Base-by-base conservation (phyloP, 2,797 vertebrate genomes). In the Monodelphis domestica region DNA sequence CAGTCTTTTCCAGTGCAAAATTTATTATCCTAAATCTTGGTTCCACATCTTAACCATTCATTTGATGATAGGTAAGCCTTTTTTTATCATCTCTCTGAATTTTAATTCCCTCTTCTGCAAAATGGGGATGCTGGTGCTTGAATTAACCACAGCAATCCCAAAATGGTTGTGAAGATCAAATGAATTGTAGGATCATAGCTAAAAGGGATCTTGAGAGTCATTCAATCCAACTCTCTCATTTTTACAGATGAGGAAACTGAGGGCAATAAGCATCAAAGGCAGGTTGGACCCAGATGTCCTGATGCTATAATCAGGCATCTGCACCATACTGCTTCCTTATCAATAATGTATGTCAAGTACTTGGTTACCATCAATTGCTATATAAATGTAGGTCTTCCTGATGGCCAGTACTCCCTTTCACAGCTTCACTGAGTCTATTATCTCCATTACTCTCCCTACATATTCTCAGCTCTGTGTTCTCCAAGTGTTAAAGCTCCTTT, bases 391-490 rank as follows among this genome's bases (percentile, higher is more conserved):
- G 38, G n/a, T 70, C n/a, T 70, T 70, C 17, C 63, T 38, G 15
- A 38, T 38, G n/a, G 63, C 17, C n/a, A 70, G 88, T 59, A n/a
- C 53, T 84, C 51, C 51, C 53, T 1, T 26, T 63, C 93, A 45
- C 1, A 45, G 78, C 89, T 95, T 87, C 29, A 70, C 28, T 52
- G 56, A 88, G 52, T 70, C 5, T 54, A 94, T 15, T 88, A 53
- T 11, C 53, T 11, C 5, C 5, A 53, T 3, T 93, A 54, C 57
- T 63, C 90, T 63, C 10, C 33, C 3, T 90, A 78, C 87, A 0
- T 63, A 89, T 53, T 21, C 63, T 53, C 91, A 92, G 45, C 28
- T 84, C 54, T 1, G 56, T 63, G 24, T 56, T 95, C 56, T 90
- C 45, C 54, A 89, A 92, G 89, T 70, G 21, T 59, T 53, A 51